Evolutionary conservation across 2,888 invertebrate species (phyloP).

Genomic region (Strigamia maritima): DNA sequence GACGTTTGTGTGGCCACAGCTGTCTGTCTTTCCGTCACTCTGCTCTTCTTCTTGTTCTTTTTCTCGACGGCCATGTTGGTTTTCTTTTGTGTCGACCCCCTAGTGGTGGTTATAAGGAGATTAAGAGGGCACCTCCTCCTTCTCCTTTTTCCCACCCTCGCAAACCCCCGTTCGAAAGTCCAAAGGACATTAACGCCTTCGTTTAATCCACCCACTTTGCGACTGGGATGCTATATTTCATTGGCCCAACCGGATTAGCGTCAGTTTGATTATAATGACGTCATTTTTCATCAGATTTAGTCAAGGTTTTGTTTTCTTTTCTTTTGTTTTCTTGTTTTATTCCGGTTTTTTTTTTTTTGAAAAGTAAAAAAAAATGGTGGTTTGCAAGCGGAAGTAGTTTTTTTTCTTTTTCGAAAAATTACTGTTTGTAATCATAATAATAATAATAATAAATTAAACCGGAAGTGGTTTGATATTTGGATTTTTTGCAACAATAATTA

Average conservation of each 20-base stretch:
- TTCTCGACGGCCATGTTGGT: constrained; percentile 7
- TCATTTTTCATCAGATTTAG: not conserved
- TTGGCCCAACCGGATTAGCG: not conserved
- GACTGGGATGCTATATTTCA: not conserved
- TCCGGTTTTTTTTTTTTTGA: no score
- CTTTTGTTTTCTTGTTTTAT: not conserved
- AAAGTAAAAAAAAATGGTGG: no score
- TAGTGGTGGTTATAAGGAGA: constrained; percentile 29
- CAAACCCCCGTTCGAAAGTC: not conserved
- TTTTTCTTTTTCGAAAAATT: no score
- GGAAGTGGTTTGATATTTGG: no score
- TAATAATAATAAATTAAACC: no score
- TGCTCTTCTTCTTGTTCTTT: constrained; percentile 24
- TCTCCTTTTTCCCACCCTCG: constrained; percentile 22
- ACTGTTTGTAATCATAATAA: no score
- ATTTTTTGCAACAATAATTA: no score
- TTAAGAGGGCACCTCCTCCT: constrained; percentile 19
- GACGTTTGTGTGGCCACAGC: constrained; percentile 28
- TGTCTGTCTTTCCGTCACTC: constrained; percentile 21
- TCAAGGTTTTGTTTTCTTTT: not conserved
- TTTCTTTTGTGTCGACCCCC: not conserved
- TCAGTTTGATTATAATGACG: not conserved
- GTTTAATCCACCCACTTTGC: constrained; percentile 22
- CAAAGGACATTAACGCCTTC: constrained; percentile 26
- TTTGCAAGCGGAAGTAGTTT: no score